Percentiles rank a stretch among this genome's conserved stretches.
These are phyloP conservation scores for Heterohyrax brucei DNA, from an alignment of 2,797 vertebrate species.

Conservation along the genomic window DNA sequence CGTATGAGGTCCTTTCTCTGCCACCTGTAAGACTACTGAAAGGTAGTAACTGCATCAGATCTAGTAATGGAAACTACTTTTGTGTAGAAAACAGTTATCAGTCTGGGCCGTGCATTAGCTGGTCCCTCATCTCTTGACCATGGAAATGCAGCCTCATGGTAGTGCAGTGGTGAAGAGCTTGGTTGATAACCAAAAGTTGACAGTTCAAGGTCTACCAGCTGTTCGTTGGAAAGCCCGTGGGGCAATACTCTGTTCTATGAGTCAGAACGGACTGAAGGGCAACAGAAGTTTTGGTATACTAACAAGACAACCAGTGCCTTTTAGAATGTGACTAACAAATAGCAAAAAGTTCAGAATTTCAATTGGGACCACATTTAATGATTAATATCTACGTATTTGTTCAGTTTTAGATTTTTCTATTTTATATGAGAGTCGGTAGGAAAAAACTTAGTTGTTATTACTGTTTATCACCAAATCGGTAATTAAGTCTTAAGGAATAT, in stretches of 20 bases:
- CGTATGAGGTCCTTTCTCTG: not conserved
- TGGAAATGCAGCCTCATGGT: not conserved
- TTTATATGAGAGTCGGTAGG: not conserved
- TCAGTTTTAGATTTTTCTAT: slow-evolving; percentile 25
- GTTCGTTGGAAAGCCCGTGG: too few species aligned
- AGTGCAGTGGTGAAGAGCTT: too few species aligned
- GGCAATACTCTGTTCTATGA: too few species aligned
- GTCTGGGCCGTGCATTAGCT: not conserved
- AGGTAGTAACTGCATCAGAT: not conserved
- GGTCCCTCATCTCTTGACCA: not conserved
- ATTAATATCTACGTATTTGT: slow-evolving; percentile 3
- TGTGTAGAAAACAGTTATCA: not conserved
- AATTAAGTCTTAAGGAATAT: not conserved
- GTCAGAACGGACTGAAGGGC: too few species aligned
- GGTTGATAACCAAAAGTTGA: too few species aligned
- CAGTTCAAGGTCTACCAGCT: too few species aligned
- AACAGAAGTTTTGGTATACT: too few species aligned
- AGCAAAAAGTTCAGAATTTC: slow-evolving; percentile 45
- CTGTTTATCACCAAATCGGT: slow-evolving; percentile 35
- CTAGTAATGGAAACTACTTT: not conserved
- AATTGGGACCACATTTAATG: slow-evolving; percentile 19
- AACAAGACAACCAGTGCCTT: not conserved
- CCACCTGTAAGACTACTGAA: not conserved
- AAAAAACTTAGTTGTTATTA: not conserved
- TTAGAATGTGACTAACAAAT: slow-evolving; percentile 41